Conservation (phyloP, 2,888 invertebrate genomes). For the Mythimna albipuncta region DNA sequence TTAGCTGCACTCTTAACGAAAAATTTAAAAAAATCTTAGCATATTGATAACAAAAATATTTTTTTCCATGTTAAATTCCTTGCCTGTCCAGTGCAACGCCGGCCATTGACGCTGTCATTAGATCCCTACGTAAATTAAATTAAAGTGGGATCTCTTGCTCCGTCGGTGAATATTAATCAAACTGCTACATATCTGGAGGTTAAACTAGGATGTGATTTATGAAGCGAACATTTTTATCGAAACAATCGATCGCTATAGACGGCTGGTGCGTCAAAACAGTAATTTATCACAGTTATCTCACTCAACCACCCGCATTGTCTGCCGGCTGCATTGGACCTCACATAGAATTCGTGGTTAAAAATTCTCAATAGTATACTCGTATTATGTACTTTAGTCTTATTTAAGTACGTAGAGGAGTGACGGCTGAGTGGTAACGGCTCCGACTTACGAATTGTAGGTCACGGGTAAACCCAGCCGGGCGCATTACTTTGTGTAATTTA, state of each 20-base stretch:
- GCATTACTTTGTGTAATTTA: too few species aligned
- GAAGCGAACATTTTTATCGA: constrained; percentile 79
- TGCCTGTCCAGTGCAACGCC: too few species aligned
- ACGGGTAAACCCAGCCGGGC: too few species aligned
- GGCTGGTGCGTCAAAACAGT: constrained; percentile 79
- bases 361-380: constrained; percentile 10
- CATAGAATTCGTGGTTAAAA: constrained; percentile 55
- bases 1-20: too few species aligned
- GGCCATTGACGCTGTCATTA: too few species aligned
- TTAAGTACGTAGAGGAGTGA: too few species aligned
- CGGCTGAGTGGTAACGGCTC: too few species aligned
- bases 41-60: too few species aligned
- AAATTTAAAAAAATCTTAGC: too few species aligned
- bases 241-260: constrained; percentile 77
- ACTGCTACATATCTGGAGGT: constrained; percentile 39
- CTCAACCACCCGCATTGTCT: constrained; percentile 77
- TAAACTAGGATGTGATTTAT: constrained; percentile 58
- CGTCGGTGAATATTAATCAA: constrained; percentile 51
- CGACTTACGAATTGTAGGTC: too few species aligned
- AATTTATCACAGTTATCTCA: constrained; percentile 86
- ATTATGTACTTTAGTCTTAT: not conserved
- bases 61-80: too few species aligned
- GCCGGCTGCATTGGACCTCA: constrained; percentile 69
- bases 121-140: constrained; percentile 13
- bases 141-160: constrained; percentile 21